Percentiles rank a stretch among this genome's conserved stretches.
phyloP scores from a whole-genome alignment of 2,888 invertebrate genomes.

The Sclerodermus sp. region DNA sequence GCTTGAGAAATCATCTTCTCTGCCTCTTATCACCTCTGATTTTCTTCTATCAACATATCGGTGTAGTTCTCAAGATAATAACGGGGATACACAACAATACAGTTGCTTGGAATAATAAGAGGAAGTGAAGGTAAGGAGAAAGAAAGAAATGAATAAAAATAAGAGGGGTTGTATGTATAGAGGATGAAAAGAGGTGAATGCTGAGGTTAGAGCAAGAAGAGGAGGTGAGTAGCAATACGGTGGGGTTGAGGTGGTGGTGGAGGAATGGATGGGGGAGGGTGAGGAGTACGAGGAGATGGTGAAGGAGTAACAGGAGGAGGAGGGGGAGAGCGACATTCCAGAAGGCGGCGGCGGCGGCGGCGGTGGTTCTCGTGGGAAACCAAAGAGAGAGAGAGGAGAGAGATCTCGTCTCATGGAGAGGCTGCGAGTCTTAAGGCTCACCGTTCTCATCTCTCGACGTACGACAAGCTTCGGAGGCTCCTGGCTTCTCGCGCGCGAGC shows the following conservation, averaged over 20 bases:
- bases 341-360: conserved; percentile 53
- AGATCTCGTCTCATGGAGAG: conserved; percentile 40
- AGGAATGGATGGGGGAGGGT: conserved; percentile 21
- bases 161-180: conserved; percentile 10
- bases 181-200: too few relatives aligned
- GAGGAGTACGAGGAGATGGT: conserved; percentile 19
- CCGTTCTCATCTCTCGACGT: conserved; percentile 45
- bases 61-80: too few relatives aligned
- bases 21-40: too few relatives aligned
- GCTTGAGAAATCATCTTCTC: too few relatives aligned
- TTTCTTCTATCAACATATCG: too few relatives aligned
- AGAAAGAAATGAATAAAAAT: conserved; percentile 14
- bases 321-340: conserved; percentile 56
- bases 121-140: conserved; percentile 17
- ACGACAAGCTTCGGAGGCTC: conserved; percentile 38
- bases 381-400: conserved; percentile 47
- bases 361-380: conserved; percentile 57
- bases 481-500: conserved; percentile 21
- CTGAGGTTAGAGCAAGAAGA: too few relatives aligned
- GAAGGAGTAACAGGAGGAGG: conserved; percentile 27
- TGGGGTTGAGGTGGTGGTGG: conserved; percentile 15
- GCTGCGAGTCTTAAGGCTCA: conserved; percentile 40
- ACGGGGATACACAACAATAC: too few relatives aligned
- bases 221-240: conserved; percentile 13
- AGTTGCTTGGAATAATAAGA: background rate